Conservation (phyloP, 2,888 invertebrate species). For the Synergus umbraculus region DNA sequence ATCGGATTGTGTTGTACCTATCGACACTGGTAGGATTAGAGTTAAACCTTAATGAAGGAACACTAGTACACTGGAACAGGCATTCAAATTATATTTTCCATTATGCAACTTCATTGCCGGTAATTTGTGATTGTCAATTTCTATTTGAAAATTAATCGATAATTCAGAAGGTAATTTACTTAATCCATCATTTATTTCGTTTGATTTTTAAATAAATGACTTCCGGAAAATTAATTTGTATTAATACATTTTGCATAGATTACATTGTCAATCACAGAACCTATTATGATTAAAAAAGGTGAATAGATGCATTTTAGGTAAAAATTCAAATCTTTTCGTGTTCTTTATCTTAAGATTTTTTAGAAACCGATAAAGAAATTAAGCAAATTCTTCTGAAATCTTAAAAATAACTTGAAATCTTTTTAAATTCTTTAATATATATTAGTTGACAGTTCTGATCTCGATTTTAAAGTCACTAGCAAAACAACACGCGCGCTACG, state of each 20-base stretch:
- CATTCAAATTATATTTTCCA: conserved; percentile 35
- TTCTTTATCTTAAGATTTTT: no score
- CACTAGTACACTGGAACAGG: conserved; percentile 3
- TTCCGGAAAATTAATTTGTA: neutral
- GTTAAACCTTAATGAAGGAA: conserved; percentile 31
- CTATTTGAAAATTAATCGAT: neutral
- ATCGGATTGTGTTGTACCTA: conserved; percentile 32
- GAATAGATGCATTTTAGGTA: no score
- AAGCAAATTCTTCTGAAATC: no score
- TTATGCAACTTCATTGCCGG: conserved; percentile 18
- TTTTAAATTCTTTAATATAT: no score
- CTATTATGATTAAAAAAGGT: no score
- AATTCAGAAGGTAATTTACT: neutral
- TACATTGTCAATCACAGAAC: neutral
- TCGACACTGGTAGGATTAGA: conserved; percentile 32
- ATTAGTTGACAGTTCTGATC: no score
- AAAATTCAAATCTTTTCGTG: no score
- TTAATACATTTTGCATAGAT: neutral
- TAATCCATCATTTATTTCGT: neutral
- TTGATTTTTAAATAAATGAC: neutral
- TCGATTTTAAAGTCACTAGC: no score
- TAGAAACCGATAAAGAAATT: no score
- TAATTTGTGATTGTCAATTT: conserved; percentile 31
- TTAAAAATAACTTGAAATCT: no score
- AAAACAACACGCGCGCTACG: no score